phyloP scores from a whole-genome alignment of 2,888 invertebrate species.

The Thyatira batis region DNA sequence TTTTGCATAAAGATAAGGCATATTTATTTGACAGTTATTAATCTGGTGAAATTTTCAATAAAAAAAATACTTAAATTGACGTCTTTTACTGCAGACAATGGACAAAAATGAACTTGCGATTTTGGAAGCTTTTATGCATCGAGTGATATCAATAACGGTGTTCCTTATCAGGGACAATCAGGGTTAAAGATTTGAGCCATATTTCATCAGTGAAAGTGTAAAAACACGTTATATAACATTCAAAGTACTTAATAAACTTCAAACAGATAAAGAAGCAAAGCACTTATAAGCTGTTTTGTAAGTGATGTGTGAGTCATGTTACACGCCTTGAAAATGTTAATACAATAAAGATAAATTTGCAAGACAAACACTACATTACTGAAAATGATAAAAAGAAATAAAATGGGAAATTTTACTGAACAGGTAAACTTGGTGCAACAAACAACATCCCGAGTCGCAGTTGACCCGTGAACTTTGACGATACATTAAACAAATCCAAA shows the following conservation, averaged over 20 bases:
- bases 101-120: background rate
- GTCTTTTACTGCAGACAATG: background rate
- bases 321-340: background rate
- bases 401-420: conserved; percentile 3
- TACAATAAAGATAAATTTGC: background rate
- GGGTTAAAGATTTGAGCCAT: background rate
- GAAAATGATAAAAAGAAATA: conserved; percentile 10
- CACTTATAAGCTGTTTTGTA: background rate
- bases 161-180: too few relatives aligned
- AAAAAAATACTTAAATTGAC: background rate
- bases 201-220: background rate
- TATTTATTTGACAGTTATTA: background rate
- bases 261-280: background rate
- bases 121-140: background rate
- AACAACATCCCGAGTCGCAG: conserved; percentile 10
- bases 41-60: background rate
- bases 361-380: background rate
- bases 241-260: background rate
- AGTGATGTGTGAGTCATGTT: background rate
- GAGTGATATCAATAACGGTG: background rate
- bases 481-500: conserved; percentile 32
- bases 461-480: conserved; percentile 40
- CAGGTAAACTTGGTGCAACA: conserved; percentile 16
- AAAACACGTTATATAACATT: background rate
- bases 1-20: background rate